These are phyloP conservation scores for Polyommatus iphigenia DNA, from an alignment of 2,888 invertebrate genomes.

Conservation along the genomic window DNA sequence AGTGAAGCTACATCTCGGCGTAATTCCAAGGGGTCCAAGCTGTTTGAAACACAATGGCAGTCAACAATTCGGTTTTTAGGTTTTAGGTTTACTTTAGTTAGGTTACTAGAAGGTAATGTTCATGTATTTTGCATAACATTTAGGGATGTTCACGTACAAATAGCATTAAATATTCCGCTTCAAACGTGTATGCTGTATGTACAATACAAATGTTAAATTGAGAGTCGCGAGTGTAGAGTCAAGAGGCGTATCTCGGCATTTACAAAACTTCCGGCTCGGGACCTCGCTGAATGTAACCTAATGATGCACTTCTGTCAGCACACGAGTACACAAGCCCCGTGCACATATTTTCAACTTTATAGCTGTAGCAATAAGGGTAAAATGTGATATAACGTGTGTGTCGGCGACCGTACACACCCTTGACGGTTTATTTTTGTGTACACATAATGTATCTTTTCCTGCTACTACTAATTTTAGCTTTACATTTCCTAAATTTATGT, in stretches of 20 bases:
- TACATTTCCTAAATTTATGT: not conserved
- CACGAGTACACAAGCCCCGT: not conserved
- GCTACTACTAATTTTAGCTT: not conserved
- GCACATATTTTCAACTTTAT: not conserved
- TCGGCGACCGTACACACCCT: not conserved
- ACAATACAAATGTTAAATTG: not conserved
- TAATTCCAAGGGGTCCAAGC: no score
- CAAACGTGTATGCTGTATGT: not conserved
- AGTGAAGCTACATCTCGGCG: no score
- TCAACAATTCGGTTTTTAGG: no score
- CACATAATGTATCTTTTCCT: not conserved
- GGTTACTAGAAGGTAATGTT: not conserved
- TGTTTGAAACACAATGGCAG: no score
- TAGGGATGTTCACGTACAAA: not conserved
- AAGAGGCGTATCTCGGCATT: constrained; percentile 12
- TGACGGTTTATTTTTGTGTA: constrained; percentile 2
- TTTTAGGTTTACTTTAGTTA: no score
- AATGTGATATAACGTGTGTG: not conserved
- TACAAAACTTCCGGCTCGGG: constrained; percentile 4
- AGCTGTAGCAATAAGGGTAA: not conserved
- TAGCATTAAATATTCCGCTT: not conserved
- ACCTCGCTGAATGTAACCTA: constrained; percentile 25
- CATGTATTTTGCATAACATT: not conserved
- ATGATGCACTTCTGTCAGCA: constrained; percentile 26
- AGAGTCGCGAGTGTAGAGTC: not conserved